Conservation (phyloP, 2,113 vertebrate genomes). For the Siniperca knerii region DNA sequence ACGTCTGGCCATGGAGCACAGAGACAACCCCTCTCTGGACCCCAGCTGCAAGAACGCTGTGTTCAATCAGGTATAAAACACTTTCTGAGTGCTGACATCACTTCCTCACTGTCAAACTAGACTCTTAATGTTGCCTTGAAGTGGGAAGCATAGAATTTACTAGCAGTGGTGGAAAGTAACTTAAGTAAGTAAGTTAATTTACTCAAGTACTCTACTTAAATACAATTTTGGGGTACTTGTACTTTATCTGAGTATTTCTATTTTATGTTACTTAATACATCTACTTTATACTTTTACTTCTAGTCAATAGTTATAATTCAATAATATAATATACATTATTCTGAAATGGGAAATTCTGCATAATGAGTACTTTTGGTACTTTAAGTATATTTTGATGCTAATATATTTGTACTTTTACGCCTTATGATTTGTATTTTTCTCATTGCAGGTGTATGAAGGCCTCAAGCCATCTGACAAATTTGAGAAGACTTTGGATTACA, state of each 20-base stretch:
- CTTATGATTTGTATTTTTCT: neutral
- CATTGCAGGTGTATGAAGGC: constrained; percentile 94
- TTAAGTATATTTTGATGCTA: too few relatives aligned
- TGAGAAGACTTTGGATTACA: constrained; percentile 97
- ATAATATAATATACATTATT: too few relatives aligned
- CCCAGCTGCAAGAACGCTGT: constrained; percentile 92
- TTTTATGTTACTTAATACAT: too few relatives aligned
- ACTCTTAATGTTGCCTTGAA: neutral
- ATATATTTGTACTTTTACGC: too few relatives aligned
- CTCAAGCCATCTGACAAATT: constrained; percentile 96
- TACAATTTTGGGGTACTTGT: too few relatives aligned
- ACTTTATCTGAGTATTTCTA: too few relatives aligned
- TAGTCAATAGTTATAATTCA: too few relatives aligned
- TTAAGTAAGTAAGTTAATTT: too few relatives aligned
- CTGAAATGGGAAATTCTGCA: too few relatives aligned
- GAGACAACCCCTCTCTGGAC: constrained; percentile 93
- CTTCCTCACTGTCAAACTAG: neutral
- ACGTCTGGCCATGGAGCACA: constrained; percentile 97
- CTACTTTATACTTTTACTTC: too few relatives aligned
- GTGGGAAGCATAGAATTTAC: neutral
- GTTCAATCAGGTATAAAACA: constrained; percentile 91
- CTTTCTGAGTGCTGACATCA: neutral
- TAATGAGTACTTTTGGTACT: too few relatives aligned
- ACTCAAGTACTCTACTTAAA: too few relatives aligned
- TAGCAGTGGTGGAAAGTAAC: neutral